Base-by-base conservation (phyloP, 2,113 vertebrate genomes). In the Salvator merianae region DNA sequence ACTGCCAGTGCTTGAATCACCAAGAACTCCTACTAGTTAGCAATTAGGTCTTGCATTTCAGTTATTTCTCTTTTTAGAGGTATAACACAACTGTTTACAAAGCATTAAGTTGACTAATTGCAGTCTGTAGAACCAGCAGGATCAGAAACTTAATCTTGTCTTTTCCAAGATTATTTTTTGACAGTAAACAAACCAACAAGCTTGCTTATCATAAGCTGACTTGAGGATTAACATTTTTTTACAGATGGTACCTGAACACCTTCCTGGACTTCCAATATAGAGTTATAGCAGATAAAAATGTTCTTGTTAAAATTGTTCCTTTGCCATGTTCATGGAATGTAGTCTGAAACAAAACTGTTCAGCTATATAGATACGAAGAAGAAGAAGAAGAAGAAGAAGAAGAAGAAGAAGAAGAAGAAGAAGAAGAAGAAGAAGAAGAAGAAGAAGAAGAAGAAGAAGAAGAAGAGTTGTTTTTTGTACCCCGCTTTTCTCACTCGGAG, bases 31-130 rank as follows among this genome's bases (percentile, higher is more conserved):
- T 72, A 30, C 13, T 28, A 16, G 38, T 50, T 13, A n/a, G 40
- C 77, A 79, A 74, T 66, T 74, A 68, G 43, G 77, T 66, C 62
- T 36, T 66, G 47, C 34, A 36, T 74, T 65, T 85, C 66, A 66
- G 36, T 81, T 71, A 62, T 55, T 36, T 81, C 63, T 73, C 66
- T 74, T 47, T 59, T 80, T 43, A 80, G 36, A 68, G 70, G 70
- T 68, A 50, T 70, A 75, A 76, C 50, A 59, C 40, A 30, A 32
- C 20, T n/a, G 38, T 53, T 80, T 86, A 63, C 30, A n/a, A 86
- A 69, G 43, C 75, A 74, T 22, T 62, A 7, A 69, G 4, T 26
- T 69, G 43, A 26, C 40, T 75, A 74, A 69, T 68, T 76, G 30
- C 30, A 75, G 65, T 14, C 40, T 36, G 26, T 34, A 47, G 32